Conservation (phyloP, 2,113 vertebrate genomes). For the Toxotes chatareus region DNA sequence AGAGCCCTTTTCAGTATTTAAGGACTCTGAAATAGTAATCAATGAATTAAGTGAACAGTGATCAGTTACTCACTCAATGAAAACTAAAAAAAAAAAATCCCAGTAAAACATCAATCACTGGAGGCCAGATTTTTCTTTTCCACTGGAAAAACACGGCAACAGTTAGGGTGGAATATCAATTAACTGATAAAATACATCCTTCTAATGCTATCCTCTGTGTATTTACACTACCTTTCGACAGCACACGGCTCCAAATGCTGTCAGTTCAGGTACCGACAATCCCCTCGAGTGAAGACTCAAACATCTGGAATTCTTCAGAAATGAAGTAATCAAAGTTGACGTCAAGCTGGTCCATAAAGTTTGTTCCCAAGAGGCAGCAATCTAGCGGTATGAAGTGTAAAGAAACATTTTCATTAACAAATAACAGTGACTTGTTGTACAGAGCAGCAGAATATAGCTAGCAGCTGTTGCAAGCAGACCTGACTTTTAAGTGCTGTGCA, state of each 20-base stretch:
- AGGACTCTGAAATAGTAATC: background rate
- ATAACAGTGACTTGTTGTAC: constrained; percentile 58
- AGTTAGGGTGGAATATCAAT: background rate
- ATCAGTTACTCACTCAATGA: background rate
- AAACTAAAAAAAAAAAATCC: background rate
- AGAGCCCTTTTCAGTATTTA: background rate
- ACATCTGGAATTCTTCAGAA: constrained; percentile 84
- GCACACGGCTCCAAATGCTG: constrained; percentile 73
- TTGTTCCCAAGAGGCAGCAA: constrained; percentile 73
- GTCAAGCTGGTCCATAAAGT: constrained; percentile 77
- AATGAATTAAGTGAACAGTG: background rate
- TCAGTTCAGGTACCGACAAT: constrained; percentile 61
- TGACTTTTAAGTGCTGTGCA: constrained; percentile 69
- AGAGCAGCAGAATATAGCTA: constrained; percentile 60
- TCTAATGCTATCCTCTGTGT: background rate
- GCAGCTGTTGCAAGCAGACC: constrained; percentile 76
- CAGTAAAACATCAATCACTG: background rate
- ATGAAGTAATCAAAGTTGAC: constrained; percentile 82
- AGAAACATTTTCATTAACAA: constrained; percentile 69
- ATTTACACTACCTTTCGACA: constrained; percentile 35
- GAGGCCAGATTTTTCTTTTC: background rate
- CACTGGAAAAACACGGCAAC: background rate
- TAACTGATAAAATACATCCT: constrained; percentile 1
- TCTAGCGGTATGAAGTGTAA: constrained; percentile 54
- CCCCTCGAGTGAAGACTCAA: constrained; percentile 58